Percentiles rank a stretch among this genome's conserved stretches.
These are phyloP conservation scores for Asobara japonica DNA, from an alignment of 1,140 invertebrate genomes.

Conservation along the genomic window DNA sequence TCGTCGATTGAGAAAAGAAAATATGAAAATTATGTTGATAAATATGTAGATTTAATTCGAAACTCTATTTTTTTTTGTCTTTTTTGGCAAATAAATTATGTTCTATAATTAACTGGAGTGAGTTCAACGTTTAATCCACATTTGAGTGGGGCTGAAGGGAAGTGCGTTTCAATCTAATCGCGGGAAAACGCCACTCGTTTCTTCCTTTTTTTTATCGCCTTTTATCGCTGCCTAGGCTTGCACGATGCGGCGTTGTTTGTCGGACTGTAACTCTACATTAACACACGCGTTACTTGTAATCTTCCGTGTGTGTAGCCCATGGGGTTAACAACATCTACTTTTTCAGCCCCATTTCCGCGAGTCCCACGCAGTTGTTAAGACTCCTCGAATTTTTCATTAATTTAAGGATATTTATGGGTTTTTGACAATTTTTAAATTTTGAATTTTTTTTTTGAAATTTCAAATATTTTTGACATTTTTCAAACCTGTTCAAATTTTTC, in stretches of 20 bases:
- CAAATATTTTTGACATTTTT: too few relatives aligned
- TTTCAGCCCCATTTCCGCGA: constrained; percentile 14
- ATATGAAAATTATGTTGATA: background rate
- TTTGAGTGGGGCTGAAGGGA: background rate
- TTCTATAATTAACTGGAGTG: constrained; percentile 4
- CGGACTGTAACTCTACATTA: constrained; percentile 19
- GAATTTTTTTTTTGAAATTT: background rate
- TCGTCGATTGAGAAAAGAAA: too few relatives aligned
- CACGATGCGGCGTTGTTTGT: constrained; percentile 19
- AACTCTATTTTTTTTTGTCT: too few relatives aligned
- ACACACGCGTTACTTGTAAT: background rate
- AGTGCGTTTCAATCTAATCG: constrained; percentile 21
- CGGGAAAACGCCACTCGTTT: constrained; percentile 18
- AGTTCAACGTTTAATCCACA: constrained; percentile 11
- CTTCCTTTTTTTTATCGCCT: constrained; percentile 21
- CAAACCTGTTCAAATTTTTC: too few relatives aligned
- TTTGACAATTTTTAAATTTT: background rate
- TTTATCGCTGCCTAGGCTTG: constrained; percentile 19
- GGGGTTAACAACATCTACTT: constrained; percentile 16
- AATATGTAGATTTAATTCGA: too few relatives aligned
- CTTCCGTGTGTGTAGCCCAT: background rate
- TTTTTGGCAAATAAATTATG: background rate
- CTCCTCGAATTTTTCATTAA: background rate
- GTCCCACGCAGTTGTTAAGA: background rate
- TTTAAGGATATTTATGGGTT: background rate